Evolutionary conservation across 2,113 vertebrate genomes (phyloP).

Genomic region (Sprattus sprattus): DNA sequence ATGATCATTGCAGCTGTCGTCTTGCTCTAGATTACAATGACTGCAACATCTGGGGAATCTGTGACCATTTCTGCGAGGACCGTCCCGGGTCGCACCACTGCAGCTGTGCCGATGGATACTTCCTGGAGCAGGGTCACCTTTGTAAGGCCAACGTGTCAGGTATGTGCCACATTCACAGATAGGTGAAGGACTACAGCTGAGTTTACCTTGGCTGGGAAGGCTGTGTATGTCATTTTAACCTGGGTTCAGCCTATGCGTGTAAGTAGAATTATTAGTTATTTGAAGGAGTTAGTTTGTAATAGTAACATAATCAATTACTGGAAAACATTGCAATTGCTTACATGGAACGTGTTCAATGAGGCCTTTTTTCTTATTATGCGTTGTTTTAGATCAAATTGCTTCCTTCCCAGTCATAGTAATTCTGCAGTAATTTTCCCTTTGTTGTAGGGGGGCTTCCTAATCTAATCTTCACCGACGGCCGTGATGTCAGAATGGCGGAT

Average conservation of each 20-base stretch:
- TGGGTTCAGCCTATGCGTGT: conserved; percentile 17
- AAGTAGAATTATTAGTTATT: conserved; percentile 10
- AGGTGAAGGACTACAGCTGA: not conserved
- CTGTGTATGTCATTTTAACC: no score
- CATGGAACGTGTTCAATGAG: no score
- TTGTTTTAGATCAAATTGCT: no score
- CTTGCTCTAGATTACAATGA: conserved; percentile 67
- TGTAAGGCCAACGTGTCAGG: conserved; percentile 72
- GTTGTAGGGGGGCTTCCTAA: conserved; percentile 64
- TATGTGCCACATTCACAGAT: not conserved
- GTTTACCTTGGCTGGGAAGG: not conserved
- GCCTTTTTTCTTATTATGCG: no score
- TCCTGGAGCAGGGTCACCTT: conserved; percentile 66
- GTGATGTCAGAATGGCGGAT: conserved; percentile 69
- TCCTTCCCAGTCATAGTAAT: not conserved
- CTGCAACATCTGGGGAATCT: conserved; percentile 75
- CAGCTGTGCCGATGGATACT: conserved; percentile 67
- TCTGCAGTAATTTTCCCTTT: not conserved
- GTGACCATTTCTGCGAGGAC: conserved; percentile 73
- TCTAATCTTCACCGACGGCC: conserved; percentile 70
- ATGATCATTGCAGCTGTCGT: not conserved
- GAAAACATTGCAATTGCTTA: no score
- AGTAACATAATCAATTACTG: no score
- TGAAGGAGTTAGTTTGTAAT: not conserved
- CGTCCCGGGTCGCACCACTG: conserved; percentile 68